phyloP scores from a whole-genome alignment of 2,888 invertebrate genomes.

The Ichneumoninae sp. region DNA sequence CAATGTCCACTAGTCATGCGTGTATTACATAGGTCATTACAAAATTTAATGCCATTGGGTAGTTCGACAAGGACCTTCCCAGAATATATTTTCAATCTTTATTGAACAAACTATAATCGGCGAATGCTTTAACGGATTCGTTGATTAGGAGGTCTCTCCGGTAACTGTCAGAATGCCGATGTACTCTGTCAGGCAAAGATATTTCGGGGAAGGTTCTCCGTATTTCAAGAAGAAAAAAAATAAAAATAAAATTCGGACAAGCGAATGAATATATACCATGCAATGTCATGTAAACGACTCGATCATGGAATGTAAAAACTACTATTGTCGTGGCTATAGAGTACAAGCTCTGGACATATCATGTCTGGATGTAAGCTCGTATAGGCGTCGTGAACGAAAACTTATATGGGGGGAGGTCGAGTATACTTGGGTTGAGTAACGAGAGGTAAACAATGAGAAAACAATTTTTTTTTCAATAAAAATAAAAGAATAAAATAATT shows the following conservation, averaged over 20 bases:
- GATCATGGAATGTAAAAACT: slow-evolving; percentile 45
- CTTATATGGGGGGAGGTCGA: slow-evolving; percentile 73
- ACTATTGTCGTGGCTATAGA: slow-evolving; percentile 68
- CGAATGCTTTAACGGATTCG: neutral
- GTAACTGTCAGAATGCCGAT: neutral
- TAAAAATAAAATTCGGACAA: slow-evolving; percentile 45
- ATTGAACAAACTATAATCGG: neutral
- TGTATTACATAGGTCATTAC: slow-evolving; percentile 33
- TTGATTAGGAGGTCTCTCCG: neutral
- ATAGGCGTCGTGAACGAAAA: slow-evolving; percentile 75
- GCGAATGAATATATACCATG: slow-evolving; percentile 59
- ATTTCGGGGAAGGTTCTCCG: slow-evolving; percentile 43
- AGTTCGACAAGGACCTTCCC: slow-evolving; percentile 36
- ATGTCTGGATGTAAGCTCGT: slow-evolving; percentile 74
- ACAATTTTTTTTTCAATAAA: slow-evolving; percentile 83
- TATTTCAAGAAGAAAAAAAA: slow-evolving; percentile 17
- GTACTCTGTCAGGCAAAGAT: slow-evolving; percentile 1
- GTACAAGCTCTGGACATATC: slow-evolving; percentile 72
- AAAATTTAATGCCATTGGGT: slow-evolving; percentile 31
- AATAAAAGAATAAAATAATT: slow-evolving; percentile 84
- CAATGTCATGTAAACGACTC: slow-evolving; percentile 57
- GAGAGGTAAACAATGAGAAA: slow-evolving; percentile 69
- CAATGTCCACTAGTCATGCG: slow-evolving; percentile 52
- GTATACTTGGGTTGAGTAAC: slow-evolving; percentile 75
- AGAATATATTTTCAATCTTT: slow-evolving; percentile 3